These are phyloP conservation scores for Passer montanus DNA, from an alignment of 2,113 vertebrate genomes.

Conservation along the genomic window DNA sequence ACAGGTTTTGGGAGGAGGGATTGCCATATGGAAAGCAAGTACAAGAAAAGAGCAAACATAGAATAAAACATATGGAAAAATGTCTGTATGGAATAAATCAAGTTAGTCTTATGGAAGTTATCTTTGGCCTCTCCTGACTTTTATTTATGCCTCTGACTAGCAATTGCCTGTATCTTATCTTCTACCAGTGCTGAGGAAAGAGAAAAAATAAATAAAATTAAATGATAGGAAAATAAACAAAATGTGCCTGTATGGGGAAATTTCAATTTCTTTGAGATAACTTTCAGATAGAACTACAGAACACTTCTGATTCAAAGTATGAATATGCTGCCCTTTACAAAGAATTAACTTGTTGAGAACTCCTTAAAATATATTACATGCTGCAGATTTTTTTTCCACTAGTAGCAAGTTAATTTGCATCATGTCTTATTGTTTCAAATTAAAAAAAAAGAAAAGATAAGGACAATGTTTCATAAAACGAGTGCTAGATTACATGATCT, in stretches of 20 bases:
- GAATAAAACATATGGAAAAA: slow-evolving; percentile 43
- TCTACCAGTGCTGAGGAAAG: background rate
- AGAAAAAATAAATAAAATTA: background rate
- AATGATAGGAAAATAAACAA: background rate
- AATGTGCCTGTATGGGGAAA: background rate
- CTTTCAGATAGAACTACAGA: background rate
- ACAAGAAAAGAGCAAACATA: slow-evolving; percentile 29
- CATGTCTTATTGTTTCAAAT: background rate
- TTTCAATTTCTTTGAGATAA: background rate
- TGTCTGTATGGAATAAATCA: slow-evolving; percentile 40
- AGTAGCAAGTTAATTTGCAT: background rate
- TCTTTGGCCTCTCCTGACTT: slow-evolving; percentile 8
- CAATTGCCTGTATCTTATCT: background rate
- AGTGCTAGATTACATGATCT: background rate
- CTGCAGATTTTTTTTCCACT: background rate
- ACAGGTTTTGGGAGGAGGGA: slow-evolving; percentile 17
- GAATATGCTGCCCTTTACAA: background rate
- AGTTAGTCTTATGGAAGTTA: slow-evolving; percentile 8
- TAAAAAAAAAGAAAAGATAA: background rate
- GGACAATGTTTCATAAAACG: background rate
- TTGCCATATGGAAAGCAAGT: slow-evolving; percentile 36
- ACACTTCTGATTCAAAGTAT: background rate
- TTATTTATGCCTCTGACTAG: background rate
- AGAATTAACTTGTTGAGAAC: background rate
- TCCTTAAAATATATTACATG: background rate